Conservation (phyloP, 2,888 invertebrate genomes). For the Drosophila siamana region DNA sequence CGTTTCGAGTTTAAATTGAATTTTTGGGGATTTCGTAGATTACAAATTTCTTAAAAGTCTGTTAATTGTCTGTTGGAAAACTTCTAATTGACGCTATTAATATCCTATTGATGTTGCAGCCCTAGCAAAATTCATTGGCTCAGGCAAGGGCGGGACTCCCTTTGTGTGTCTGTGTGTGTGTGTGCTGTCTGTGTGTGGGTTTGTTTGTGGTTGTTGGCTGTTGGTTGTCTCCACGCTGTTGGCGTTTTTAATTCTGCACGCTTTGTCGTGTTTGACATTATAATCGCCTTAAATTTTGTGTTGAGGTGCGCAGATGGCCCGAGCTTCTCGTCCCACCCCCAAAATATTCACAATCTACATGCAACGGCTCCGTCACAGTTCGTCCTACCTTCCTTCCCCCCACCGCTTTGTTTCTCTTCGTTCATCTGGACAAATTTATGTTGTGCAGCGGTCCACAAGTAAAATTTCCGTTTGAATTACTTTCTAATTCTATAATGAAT, state of each 20-base stretch:
- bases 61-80: not conserved
- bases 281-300: conserved; percentile 83
- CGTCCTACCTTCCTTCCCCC: not conserved
- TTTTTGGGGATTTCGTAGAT: not conserved
- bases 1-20: not conserved
- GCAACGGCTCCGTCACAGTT: not conserved
- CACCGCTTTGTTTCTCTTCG: conserved; percentile 5
- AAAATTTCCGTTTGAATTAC: conserved; percentile 82
- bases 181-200: conserved; percentile 17
- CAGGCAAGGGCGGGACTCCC: too few species aligned
- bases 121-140: conserved; percentile 22
- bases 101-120: conserved; percentile 8
- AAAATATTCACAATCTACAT: conserved; percentile 5
- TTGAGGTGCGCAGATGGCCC: conserved; percentile 68
- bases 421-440: conserved; percentile 55
- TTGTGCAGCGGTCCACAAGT: conserved; percentile 74
- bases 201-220: conserved; percentile 34
- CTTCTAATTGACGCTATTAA: conserved; percentile 7
- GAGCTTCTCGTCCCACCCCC: conserved; percentile 7
- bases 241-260: conserved; percentile 77
- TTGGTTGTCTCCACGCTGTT: conserved; percentile 68
- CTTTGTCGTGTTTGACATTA: conserved; percentile 83
- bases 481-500: conserved; percentile 81
- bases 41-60: not conserved
- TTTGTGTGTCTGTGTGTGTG: conserved; percentile 13